Conservation (phyloP, 2,888 invertebrate species). For the Eugnorisma glareosa region DNA sequence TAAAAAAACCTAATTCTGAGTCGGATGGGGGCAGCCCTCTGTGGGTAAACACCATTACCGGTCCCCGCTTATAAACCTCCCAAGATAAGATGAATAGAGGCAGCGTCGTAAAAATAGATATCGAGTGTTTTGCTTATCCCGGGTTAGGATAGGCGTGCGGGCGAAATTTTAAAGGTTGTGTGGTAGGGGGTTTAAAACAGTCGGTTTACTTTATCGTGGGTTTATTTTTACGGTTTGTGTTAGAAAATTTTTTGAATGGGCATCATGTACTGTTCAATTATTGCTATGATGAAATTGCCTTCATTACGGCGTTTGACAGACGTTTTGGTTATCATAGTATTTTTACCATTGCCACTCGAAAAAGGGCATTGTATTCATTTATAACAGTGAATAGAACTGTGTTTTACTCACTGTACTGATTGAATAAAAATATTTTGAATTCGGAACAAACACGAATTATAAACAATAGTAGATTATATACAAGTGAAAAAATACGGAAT, state of each 20-base stretch:
- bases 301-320: background rate
- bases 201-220: background rate
- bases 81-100: constrained; percentile 83
- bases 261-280: background rate
- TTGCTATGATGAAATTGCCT: background rate
- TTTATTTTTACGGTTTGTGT: background rate
- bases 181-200: background rate
- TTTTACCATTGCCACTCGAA: too few species aligned
- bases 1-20: constrained; percentile 67
- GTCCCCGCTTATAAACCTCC: constrained; percentile 78
- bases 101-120: constrained; percentile 77
- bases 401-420: too few species aligned
- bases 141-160: constrained; percentile 61
- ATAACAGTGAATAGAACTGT: too few species aligned
- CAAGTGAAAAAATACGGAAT: too few species aligned
- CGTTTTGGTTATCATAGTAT: background rate
- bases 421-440: too few species aligned
- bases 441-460: too few species aligned
- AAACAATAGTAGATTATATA: too few species aligned
- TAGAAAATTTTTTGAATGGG: background rate
- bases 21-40: constrained; percentile 68
- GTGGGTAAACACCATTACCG: constrained; percentile 83
- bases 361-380: too few species aligned
- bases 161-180: constrained; percentile 29
- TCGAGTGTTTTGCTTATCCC: constrained; percentile 77